Evolutionary conservation across 2,888 invertebrate genomes (phyloP).

Genomic region (Drosophila merina): DNA sequence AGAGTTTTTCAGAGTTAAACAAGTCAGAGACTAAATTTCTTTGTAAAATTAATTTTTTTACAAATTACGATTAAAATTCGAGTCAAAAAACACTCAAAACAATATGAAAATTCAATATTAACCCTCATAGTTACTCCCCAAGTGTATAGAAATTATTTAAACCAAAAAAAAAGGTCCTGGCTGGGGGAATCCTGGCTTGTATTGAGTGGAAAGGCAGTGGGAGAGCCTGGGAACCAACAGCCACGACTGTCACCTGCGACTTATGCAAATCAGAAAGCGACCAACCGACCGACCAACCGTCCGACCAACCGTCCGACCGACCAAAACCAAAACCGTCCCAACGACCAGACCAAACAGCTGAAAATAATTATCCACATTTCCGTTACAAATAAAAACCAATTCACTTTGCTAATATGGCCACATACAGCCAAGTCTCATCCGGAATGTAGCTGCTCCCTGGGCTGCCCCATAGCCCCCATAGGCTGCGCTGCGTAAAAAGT

Average conservation of each 20-base stretch:
- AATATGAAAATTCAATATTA: neutral
- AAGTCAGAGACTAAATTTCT: neutral
- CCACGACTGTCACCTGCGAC: constrained; percentile 58
- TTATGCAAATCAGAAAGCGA: constrained; percentile 61
- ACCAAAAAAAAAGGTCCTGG: neutral
- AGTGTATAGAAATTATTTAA: neutral
- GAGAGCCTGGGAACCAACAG: constrained; percentile 3
- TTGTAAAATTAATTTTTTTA: neutral
- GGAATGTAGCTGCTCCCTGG: constrained; percentile 39
- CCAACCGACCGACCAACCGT: constrained; percentile 2
- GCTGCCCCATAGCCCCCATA: constrained; percentile 19
- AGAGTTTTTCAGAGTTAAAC: too few species aligned
- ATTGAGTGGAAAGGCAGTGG: neutral
- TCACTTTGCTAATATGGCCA: constrained; percentile 77
- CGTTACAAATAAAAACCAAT: constrained; percentile 77
- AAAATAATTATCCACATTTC: constrained; percentile 76
- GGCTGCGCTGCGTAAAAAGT: constrained; percentile 59
- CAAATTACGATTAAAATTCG: neutral
- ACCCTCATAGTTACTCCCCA: neutral
- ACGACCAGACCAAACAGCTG: constrained; percentile 48
- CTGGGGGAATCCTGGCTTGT: neutral
- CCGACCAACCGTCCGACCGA: constrained; percentile 6
- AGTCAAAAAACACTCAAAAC: neutral
- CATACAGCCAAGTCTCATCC: constrained; percentile 67
- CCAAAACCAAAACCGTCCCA: constrained; percentile 7